phyloP scores from a whole-genome alignment of 2,888 invertebrate species.

The Tetrapedia diversipes region DNA sequence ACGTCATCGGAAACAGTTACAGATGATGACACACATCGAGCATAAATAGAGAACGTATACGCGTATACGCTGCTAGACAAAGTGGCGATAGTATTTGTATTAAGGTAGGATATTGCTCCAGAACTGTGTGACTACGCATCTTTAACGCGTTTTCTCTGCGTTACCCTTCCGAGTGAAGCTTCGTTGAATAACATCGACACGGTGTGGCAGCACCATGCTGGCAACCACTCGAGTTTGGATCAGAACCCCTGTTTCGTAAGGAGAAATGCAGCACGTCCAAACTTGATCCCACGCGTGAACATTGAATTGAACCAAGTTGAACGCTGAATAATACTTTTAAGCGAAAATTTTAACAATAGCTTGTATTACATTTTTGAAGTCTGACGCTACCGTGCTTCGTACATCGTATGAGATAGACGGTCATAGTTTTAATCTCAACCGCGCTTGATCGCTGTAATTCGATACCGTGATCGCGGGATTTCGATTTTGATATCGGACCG shows the following conservation, averaged over 20 bases:
- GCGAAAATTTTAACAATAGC: background rate
- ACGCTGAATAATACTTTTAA: too few species aligned
- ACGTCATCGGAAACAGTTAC: slow-evolving; percentile 64
- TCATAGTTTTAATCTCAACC: slow-evolving; percentile 49
- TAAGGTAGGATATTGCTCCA: background rate
- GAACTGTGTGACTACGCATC: slow-evolving; percentile 5
- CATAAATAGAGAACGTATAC: slow-evolving; percentile 49
- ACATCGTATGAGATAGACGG: slow-evolving; percentile 10
- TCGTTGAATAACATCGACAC: slow-evolving; percentile 24
- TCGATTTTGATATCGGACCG: slow-evolving; percentile 74
- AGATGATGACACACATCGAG: slow-evolving; percentile 67
- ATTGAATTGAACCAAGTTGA: too few species aligned
- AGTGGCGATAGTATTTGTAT: slow-evolving; percentile 1
- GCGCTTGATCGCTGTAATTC: slow-evolving; percentile 63
- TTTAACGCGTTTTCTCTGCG: slow-evolving; percentile 23
- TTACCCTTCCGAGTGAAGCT: slow-evolving; percentile 29
- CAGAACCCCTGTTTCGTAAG: slow-evolving; percentile 48
- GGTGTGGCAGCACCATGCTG: slow-evolving; percentile 61
- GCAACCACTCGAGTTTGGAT: slow-evolving; percentile 38
- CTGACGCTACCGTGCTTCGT: background rate
- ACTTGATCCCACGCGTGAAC: too few species aligned
- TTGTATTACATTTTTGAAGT: background rate
- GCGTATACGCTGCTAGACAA: slow-evolving; percentile 16
- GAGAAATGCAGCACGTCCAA: too few species aligned
- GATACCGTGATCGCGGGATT: slow-evolving; percentile 69